Evolutionary conservation across 2,888 invertebrate genomes (phyloP), one percentile per base, ranked within the genome.

Genomic region (Dryadula phaetusa): DNA sequence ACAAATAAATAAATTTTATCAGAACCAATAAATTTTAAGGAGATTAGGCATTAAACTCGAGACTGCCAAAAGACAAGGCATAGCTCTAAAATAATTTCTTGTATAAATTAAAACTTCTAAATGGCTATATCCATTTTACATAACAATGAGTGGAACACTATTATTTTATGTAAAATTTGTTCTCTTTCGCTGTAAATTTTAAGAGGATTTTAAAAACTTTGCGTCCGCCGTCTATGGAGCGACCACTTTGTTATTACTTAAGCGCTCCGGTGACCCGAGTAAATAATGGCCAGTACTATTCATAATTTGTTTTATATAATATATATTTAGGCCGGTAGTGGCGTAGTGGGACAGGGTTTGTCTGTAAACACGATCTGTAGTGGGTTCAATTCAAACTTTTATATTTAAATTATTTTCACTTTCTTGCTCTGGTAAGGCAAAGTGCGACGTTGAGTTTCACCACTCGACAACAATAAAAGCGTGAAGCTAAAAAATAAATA

Each of bases 21-120:
- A 64, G 28, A 10, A 47, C 52, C 58, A 60, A 44, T 58, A 69
- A 69, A 52, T 64, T 34, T 18, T 62, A 46, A 66, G 52, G 28
- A 58, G 63, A 70, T 72, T 72, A 62, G 47, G 42, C 32, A 8
- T 44, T 44, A 22, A 69, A 47, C 61, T 64, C 60, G 32, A 65
- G 58, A 40, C 67, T 44, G 56, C 58, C 46, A 70, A 58, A 70
- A 72, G 66, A 65, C 60, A 37, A 64, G 61, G 60, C 60, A 67
- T 68, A 62, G 66, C 58, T 76, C 69, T 78, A 72, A 80, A 80
- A 76, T 76, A 79, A 80, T 82, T 80, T 81, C 75, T 70, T 67
- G 82, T 77, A 85, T 83, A 85, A 82, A 85, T 86, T 85, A 82
- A 76, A 86, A 86, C 77, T 86, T 85, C 75, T 74, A 81, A 82